Evolutionary conservation across 2,888 invertebrate species (phyloP).

Genomic region (Celastrina argiolus): DNA sequence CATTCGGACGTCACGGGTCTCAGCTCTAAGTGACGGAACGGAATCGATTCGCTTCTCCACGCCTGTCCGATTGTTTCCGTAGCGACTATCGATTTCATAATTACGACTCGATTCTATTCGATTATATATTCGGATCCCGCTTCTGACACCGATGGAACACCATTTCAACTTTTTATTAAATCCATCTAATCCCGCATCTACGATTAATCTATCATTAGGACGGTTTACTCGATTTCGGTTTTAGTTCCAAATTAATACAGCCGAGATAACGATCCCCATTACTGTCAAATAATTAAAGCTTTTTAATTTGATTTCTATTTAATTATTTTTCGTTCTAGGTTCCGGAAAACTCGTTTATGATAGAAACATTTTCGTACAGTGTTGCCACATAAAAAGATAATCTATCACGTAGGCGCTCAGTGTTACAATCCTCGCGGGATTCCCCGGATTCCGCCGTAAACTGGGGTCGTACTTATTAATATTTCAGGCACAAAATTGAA

Average conservation of each 20-base stretch:
- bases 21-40: conserved; percentile 40
- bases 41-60: conserved; percentile 44
- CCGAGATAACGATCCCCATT: conserved; percentile 6
- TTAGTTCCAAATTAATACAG: background rate
- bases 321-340: background rate
- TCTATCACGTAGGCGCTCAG: conserved; percentile 38
- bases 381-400: conserved; percentile 28
- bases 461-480: conserved; percentile 62
- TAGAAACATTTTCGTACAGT: background rate
- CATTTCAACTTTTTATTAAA: conserved; percentile 7
- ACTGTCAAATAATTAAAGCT: background rate
- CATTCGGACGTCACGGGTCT: conserved; percentile 38
- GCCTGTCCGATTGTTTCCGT: conserved; percentile 42
- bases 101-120: conserved; percentile 16
- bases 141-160: conserved; percentile 5
- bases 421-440: conserved; percentile 13
- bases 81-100: conserved; percentile 37
- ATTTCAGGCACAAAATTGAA: conserved; percentile 75
- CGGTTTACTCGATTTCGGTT: background rate
- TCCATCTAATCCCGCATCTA: conserved; percentile 1
- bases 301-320: background rate
- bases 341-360: background rate
- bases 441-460: conserved; percentile 29
- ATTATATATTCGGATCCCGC: background rate
- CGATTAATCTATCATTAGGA: background rate